phyloP scores from a whole-genome alignment of 2,797 vertebrate genomes.

The Alfaro cultratus region DNA sequence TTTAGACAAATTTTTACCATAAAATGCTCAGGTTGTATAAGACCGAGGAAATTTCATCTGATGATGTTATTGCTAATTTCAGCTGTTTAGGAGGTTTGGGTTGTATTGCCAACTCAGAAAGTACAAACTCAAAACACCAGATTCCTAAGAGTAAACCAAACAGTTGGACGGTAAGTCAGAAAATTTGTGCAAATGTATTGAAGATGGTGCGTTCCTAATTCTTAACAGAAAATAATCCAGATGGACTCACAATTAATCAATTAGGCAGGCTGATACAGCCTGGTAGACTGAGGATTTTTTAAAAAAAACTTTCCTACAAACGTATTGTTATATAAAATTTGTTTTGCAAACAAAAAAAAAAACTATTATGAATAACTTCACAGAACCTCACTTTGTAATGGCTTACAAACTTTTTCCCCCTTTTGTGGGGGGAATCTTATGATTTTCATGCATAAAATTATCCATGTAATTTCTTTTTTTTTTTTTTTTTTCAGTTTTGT shows the following conservation, averaged over 20 bases:
- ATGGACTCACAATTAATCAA: not conserved
- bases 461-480: too few species aligned
- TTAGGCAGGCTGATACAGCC: not conserved
- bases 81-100: not conserved
- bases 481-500: too few species aligned
- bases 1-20: too few species aligned
- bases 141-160: not conserved
- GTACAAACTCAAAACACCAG: too few species aligned
- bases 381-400: not conserved
- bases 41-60: too few species aligned
- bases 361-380: not conserved
- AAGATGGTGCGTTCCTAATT: not conserved
- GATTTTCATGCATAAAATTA: too few species aligned
- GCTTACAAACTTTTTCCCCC: too few species aligned
- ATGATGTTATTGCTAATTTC: too few species aligned
- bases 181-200: not conserved
- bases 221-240: not conserved
- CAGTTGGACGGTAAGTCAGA: not conserved
- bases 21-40: too few species aligned
- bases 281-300: not conserved
- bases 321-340: not conserved
- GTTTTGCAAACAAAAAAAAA: not conserved
- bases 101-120: not conserved
- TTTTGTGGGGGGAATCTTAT: too few species aligned
- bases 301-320: not conserved